Evolutionary conservation across 2,888 invertebrate genomes (phyloP).

Genomic region (Euplagia quadripunctaria): DNA sequence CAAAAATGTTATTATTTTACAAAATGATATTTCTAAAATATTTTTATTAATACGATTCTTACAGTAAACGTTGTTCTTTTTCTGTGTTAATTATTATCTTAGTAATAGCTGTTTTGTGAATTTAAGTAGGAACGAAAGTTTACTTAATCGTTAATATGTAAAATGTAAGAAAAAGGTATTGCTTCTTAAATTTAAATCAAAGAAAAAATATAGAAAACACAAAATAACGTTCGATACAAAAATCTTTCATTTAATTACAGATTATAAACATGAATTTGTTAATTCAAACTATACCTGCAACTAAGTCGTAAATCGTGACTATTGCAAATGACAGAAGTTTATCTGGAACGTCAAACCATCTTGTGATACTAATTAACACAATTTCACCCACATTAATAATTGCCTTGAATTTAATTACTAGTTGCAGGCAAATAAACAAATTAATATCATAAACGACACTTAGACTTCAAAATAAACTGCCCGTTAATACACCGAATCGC

Average conservation of each 20-base stretch:
- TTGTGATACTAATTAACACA: constrained; percentile 31
- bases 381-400: constrained; percentile 24
- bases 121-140: too few relatives aligned
- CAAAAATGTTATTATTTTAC: too few relatives aligned
- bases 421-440: constrained; percentile 32
- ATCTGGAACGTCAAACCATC: constrained; percentile 4
- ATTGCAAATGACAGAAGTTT: not conserved
- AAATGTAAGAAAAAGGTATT: too few relatives aligned
- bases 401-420: constrained; percentile 26
- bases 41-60: too few relatives aligned
- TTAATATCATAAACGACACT: constrained; percentile 39
- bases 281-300: not conserved
- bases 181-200: too few relatives aligned
- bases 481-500: constrained; percentile 32
- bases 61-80: not conserved
- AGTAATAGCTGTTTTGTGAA: too few relatives aligned
- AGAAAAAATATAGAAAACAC: too few relatives aligned
- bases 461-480: constrained; percentile 34
- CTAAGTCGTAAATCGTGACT: not conserved
- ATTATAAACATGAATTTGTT: not conserved
- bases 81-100: too few relatives aligned
- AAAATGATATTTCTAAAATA: too few relatives aligned
- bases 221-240: not conserved
- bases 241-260: not conserved
- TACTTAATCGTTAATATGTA: too few relatives aligned